phyloP scores from a whole-genome alignment of 2,797 vertebrate species.

The Phaenicophaeus curvirostris region DNA sequence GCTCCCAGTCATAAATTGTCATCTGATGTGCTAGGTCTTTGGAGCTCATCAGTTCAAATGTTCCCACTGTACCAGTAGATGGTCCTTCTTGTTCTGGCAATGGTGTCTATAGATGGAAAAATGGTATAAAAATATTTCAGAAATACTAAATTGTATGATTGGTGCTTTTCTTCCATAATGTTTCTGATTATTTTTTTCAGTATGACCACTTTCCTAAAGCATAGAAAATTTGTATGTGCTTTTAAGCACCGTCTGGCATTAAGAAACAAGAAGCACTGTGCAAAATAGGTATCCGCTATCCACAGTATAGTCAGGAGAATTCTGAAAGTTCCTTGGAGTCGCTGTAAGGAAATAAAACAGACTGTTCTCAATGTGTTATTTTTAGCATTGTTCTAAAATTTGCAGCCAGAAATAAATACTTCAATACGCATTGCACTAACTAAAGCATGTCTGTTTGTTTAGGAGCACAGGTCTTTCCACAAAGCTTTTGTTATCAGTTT shows the following conservation, averaged over 20 bases:
- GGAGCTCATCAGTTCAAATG: constrained; percentile 97
- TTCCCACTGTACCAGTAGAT: constrained; percentile 85
- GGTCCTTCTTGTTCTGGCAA: constrained; percentile 94
- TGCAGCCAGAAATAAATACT: constrained; percentile 23
- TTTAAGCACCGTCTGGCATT: not conserved
- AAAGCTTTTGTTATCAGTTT: not conserved
- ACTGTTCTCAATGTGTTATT: constrained; percentile 18
- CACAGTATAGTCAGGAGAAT: not conserved
- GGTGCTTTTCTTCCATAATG: not conserved
- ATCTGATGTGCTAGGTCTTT: constrained; percentile 96
- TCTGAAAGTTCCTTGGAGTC: not conserved
- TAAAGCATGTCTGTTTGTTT: constrained; percentile 4
- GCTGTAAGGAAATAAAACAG: constrained; percentile 24
- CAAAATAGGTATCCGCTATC: not conserved
- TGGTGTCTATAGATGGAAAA: constrained; percentile 81
- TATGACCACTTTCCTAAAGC: not conserved
- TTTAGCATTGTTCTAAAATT: constrained; percentile 48
- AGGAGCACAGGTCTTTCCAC: not conserved
- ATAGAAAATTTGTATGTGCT: constrained; percentile 1
- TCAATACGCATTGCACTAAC: not conserved
- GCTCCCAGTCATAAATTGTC: constrained; percentile 97
- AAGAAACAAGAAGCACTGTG: not conserved
- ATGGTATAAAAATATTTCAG: not conserved
- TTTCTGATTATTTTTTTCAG: not conserved
- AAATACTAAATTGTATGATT: not conserved